These are phyloP conservation scores for Oriolus oriolus DNA, from an alignment of 2,113 vertebrate species.

Conservation along the genomic window DNA sequence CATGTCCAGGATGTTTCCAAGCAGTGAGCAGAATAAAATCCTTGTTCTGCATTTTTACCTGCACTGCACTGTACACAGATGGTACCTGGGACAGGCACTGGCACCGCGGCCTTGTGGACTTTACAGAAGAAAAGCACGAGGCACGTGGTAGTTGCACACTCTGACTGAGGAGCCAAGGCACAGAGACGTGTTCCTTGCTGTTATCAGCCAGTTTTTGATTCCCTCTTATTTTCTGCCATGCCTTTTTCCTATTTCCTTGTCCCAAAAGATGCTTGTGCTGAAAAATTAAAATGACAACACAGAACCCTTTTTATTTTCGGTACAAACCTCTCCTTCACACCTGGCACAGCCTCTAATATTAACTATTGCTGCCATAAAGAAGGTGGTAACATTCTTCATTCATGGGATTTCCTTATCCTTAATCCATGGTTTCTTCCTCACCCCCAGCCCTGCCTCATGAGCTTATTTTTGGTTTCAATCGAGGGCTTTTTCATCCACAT, in stretches of 20 bases:
- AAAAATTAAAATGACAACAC: neutral
- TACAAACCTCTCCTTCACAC: neutral
- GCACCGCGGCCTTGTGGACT: neutral
- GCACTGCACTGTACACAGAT: neutral
- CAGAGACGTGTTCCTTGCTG: neutral
- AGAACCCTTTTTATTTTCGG: neutral
- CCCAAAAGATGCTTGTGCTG: neutral
- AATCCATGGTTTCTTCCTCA: neutral
- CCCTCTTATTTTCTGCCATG: neutral
- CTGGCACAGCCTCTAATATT: neutral
- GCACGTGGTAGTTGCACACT: neutral
- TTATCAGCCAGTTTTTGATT: neutral
- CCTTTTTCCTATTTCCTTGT: neutral
- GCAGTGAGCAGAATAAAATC: neutral
- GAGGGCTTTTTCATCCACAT: neutral
- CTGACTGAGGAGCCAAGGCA: neutral
- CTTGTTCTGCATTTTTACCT: neutral
- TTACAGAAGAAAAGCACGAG: neutral
- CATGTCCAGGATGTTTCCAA: neutral
- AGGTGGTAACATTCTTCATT: neutral
- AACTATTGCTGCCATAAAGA: neutral
- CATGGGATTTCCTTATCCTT: neutral
- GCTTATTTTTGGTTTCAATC: neutral
- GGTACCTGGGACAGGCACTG: neutral
- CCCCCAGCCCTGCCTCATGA: neutral